These are phyloP conservation scores for Pogoniulus pusillus DNA, from an alignment of 2,797 vertebrate species.

Conservation along the genomic window DNA sequence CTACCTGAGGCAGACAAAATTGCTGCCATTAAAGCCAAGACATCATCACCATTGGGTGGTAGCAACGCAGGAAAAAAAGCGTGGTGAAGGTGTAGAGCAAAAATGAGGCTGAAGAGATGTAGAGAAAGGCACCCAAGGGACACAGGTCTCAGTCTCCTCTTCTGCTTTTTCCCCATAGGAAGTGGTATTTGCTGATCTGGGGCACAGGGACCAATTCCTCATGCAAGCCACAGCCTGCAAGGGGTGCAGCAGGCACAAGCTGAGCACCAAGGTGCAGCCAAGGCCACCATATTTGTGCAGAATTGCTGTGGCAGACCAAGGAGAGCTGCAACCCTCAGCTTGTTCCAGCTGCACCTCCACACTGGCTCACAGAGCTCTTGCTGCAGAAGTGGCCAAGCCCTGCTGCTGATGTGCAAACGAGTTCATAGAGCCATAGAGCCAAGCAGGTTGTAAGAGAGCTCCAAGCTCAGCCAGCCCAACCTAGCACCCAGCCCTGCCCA, in stretches of 20 bases:
- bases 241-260: too few relatives aligned
- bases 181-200: neutral
- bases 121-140: neutral
- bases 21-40: slow-evolving; percentile 48
- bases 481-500: too few relatives aligned
- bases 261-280: too few relatives aligned
- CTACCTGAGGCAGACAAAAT: slow-evolving; percentile 63
- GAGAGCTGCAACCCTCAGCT: neutral
- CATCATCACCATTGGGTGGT: slow-evolving; percentile 55
- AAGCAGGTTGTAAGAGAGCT: too few relatives aligned
- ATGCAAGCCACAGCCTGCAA: too few relatives aligned
- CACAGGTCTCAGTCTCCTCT: neutral
- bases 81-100: neutral
- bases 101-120: neutral
- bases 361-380: neutral
- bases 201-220: neutral
- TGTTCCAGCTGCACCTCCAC: neutral
- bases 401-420: neutral
- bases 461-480: too few relatives aligned
- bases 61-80: slow-evolving; percentile 6
- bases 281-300: neutral
- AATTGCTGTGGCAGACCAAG: neutral
- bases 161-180: neutral
- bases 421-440: too few relatives aligned
- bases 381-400: neutral